Evolutionary conservation across 2,113 vertebrate genomes (phyloP).

Genomic region (Podilymbus podiceps): DNA sequence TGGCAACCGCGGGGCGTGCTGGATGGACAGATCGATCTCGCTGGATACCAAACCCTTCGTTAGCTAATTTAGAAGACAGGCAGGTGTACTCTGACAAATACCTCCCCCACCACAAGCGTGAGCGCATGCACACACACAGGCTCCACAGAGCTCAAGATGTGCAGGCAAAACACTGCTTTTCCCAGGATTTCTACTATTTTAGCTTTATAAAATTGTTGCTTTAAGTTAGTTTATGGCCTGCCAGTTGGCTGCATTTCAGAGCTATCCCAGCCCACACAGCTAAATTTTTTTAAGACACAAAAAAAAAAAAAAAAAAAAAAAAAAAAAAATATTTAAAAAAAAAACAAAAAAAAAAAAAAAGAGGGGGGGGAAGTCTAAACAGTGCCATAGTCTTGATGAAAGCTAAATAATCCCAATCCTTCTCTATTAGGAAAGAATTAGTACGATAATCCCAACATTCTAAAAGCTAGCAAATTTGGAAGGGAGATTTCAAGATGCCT

Average conservation of each 20-base stretch:
- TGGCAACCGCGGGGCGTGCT: neutral
- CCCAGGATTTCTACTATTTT: conserved; percentile 17
- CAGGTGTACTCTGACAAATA: neutral
- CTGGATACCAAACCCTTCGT: neutral
- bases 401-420: neutral
- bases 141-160: neutral
- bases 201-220: neutral
- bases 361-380: neutral
- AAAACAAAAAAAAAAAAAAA: fast-evolving
- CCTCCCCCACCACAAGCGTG: neutral
- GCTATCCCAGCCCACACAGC: neutral
- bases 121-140: neutral
- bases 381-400: neutral
- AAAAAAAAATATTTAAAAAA: too few species aligned
- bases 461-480: neutral
- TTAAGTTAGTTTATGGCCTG: neutral
- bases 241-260: conserved; percentile 39
- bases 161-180: neutral
- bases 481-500: neutral
- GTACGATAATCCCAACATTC: neutral
- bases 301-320: neutral
- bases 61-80: neutral
- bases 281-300: neutral
- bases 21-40: neutral
- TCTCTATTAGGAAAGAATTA: neutral